Evolutionary conservation across 2,888 invertebrate species (phyloP).

Genomic region (Lithophane semibrunnea): DNA sequence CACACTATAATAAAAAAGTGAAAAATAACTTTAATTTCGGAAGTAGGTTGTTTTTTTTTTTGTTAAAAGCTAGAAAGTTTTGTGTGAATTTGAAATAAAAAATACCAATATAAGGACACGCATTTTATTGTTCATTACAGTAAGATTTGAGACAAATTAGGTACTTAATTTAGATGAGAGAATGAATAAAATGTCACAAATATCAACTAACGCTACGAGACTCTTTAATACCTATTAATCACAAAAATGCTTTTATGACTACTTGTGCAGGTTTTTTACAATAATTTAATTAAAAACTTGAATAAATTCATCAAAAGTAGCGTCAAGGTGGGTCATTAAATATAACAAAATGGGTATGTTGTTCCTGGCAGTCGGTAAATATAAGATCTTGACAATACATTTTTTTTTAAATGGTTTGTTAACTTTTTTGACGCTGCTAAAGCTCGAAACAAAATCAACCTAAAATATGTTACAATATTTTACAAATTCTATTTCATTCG

Average conservation of each 20-base stretch:
- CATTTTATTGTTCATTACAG: constrained; percentile 1
- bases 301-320: too few species aligned
- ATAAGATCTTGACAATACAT: neutral
- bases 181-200: neutral
- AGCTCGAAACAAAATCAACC: neutral
- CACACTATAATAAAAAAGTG: too few species aligned
- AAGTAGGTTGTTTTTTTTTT: too few species aligned
- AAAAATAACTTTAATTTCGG: too few species aligned
- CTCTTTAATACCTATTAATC: too few species aligned
- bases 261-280: neutral
- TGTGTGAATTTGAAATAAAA: neutral
- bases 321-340: too few species aligned
- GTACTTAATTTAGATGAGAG: neutral
- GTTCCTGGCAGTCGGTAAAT: neutral
- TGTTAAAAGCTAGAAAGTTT: too few species aligned
- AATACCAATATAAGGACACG: neutral
- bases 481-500: neutral
- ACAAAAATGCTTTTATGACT: neutral
- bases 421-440: neutral
- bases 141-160: neutral
- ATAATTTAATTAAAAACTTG: too few species aligned
- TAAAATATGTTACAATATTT: neutral
- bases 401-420: neutral
- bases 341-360: too few species aligned
- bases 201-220: neutral